Conservation (phyloP, 2,797 vertebrate species). For the Moxostoma hubbsi region DNA sequence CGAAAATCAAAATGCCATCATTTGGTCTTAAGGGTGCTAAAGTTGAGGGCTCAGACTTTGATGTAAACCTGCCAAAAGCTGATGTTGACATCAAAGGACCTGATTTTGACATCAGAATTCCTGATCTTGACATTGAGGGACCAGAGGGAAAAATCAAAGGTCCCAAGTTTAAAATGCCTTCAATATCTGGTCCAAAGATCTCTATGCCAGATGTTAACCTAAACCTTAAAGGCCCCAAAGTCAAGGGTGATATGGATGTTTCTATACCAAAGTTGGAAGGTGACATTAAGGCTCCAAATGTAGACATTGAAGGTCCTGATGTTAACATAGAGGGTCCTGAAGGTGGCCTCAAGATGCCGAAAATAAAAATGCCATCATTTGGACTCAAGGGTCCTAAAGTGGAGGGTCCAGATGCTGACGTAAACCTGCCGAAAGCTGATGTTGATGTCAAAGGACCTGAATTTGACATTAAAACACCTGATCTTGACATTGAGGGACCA, state of each 20-base stretch:
- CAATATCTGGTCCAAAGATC: background rate
- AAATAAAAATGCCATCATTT: constrained; percentile 35
- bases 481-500: constrained; percentile 5
- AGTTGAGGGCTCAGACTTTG: background rate
- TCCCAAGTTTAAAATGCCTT: constrained; percentile 2
- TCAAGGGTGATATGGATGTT: background rate
- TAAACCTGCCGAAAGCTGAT: background rate
- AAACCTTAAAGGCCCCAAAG: background rate
- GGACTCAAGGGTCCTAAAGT: constrained; percentile 14
- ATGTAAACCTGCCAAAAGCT: background rate
- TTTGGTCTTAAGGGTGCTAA: background rate
- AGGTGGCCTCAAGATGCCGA: constrained; percentile 14
- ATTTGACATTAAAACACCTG: background rate
- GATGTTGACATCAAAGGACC: background rate
- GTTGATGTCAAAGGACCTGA: background rate
- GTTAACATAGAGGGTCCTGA: background rate
- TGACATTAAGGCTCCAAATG: background rate
- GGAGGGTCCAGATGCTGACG: background rate
- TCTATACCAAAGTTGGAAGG: background rate
- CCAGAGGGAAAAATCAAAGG: constrained; percentile 26
- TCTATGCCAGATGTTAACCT: constrained; percentile 18
- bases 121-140: background rate
- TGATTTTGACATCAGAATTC: background rate
- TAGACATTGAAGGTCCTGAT: constrained; percentile 5
- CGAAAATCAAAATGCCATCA: background rate